These are phyloP conservation scores for Clistopyga incitator DNA, from an alignment of 2,888 invertebrate species.

Conservation along the genomic window DNA sequence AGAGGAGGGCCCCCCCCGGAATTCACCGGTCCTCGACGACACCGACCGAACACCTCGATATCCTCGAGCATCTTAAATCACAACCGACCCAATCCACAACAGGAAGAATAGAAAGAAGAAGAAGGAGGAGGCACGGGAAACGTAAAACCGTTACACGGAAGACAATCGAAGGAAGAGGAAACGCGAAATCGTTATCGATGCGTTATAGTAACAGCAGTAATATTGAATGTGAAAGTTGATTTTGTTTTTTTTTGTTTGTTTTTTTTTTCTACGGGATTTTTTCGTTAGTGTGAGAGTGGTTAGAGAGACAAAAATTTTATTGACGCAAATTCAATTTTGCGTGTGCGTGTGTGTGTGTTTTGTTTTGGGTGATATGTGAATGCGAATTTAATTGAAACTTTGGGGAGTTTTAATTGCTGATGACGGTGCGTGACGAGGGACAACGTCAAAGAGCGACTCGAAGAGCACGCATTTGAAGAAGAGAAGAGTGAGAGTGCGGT, in stretches of 20 bases:
- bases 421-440: slow-evolving; percentile 43
- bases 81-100: background rate
- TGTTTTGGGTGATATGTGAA: background rate
- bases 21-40: background rate
- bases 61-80: background rate
- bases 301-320: background rate
- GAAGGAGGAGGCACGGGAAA: too few relatives aligned
- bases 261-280: background rate
- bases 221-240: background rate
- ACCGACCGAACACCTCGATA: background rate
- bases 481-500: slow-evolving; percentile 66
- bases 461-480: slow-evolving; percentile 29
- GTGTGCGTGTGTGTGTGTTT: background rate
- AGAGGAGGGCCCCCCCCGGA: background rate
- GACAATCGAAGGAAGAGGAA: background rate
- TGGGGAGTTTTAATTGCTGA: slow-evolving; percentile 5
- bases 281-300: background rate
- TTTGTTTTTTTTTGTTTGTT: background rate
- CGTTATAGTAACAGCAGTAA: background rate
- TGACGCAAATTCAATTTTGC: background rate
- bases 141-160: background rate
- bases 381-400: background rate
- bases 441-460: slow-evolving; percentile 42
- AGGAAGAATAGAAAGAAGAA: background rate
- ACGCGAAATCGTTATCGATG: background rate